Base-by-base conservation (phyloP, 2,888 invertebrate genomes). In the Silvanus unidentatus region DNA sequence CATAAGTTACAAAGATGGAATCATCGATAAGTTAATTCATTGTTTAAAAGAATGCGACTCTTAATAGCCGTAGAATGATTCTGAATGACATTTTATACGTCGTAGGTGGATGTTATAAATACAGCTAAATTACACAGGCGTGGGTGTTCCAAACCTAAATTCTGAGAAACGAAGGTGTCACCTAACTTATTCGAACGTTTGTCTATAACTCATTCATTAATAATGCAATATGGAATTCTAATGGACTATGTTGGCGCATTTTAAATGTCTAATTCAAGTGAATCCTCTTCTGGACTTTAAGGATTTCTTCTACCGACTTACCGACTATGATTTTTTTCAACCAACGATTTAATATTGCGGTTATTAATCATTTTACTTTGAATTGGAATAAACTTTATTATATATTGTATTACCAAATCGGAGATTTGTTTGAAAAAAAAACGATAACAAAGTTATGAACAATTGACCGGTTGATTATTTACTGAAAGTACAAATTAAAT, bases 91-190 rank as follows among this genome's bases (percentile, higher is more conserved):
- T 32, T 40, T 40, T 40, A 30, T 32, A 32, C 32, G n/a, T 32
- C 52, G 59, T 62, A 45, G 62, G 60, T 44, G 60, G 59, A 51
- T 55, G 62, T 62, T 64, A 63, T 63, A 64, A 64, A 64, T 64
- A 64, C 58, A 53, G 57, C 58, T 61, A 59, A 62, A 60, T 63
- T 58, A 58, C 57, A 49, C 50, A 51, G 44, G 47, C 50, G 58
- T 59, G 58, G 57, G 59, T 45, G 56, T 48, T 41, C 52, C 54
- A 54, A 61, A 61, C 60, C 60, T 59, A 59, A 59, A 61, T 62
- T 60, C 63, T 53, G 46, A 50, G 56, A 63, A 61, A 52, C 50
- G 61, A 56, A 63, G 60, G 60, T 59, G 59, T 60, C 54, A 45
- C 49, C 52, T 45, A 39, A 22, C 28, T 39, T 41, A 38, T 45